These are phyloP conservation scores for Setipinna tenuifilis DNA, from an alignment of 2,797 vertebrate genomes.

Conservation along the genomic window DNA sequence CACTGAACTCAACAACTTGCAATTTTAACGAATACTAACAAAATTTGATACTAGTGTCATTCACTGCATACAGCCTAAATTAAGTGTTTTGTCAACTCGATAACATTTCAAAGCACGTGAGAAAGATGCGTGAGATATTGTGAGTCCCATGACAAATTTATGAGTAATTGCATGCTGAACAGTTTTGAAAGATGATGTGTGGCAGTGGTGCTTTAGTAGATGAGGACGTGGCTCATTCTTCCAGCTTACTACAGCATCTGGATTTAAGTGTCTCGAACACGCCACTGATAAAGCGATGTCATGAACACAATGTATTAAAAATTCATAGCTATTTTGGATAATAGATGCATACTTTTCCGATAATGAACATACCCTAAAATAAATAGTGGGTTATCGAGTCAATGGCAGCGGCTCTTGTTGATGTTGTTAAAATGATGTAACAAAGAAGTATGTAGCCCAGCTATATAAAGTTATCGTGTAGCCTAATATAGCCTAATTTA, in stretches of 20 bases:
- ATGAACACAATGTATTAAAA: not conserved
- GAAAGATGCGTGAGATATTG: not conserved
- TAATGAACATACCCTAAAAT: too few species aligned
- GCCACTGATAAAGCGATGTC: not conserved
- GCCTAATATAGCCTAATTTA: not conserved
- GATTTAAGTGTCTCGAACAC: slow-evolving; percentile 14
- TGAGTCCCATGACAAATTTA: not conserved
- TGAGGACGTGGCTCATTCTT: slow-evolving; percentile 53
- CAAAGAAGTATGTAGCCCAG: not conserved
- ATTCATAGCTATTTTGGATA: too few species aligned
- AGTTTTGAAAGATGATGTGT: slow-evolving; percentile 11
- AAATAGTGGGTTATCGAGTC: not conserved
- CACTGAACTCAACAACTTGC: not conserved
- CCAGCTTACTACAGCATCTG: slow-evolving; percentile 38
- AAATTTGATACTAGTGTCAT: not conserved
- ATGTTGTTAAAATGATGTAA: not conserved
- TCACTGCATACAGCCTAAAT: not conserved
- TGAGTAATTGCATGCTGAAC: slow-evolving; percentile 9
- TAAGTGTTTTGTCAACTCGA: not conserved
- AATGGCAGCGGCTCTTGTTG: not conserved
- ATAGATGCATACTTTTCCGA: too few species aligned
- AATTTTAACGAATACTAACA: not conserved
- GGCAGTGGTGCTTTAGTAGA: slow-evolving; percentile 23
- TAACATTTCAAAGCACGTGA: not conserved
- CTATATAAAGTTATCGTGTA: not conserved